These are phyloP conservation scores for Hipposideros armiger DNA, from an alignment of 2,113 vertebrate species.

Conservation along the genomic window DNA sequence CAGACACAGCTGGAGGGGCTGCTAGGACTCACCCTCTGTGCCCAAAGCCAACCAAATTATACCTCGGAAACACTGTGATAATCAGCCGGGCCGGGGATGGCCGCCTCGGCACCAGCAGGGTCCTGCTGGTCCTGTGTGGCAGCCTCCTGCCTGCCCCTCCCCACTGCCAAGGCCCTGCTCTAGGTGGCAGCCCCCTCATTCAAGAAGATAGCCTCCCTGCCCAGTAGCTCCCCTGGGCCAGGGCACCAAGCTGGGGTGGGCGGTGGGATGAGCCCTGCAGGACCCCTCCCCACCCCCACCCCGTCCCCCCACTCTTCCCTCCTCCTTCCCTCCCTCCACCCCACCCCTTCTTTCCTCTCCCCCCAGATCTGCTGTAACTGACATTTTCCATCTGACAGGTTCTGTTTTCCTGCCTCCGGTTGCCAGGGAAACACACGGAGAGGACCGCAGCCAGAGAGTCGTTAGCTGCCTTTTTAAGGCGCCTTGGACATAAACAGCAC, in stretches of 20 bases:
- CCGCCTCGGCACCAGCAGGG: neutral
- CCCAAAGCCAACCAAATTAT: neutral
- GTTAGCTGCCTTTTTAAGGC: constrained; percentile 71
- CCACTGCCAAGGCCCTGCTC: neutral
- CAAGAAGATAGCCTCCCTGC: neutral
- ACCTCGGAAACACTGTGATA: neutral
- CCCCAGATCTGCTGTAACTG: constrained; percentile 70
- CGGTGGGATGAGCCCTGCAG: neutral
- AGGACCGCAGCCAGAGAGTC: constrained; percentile 68
- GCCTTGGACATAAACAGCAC: constrained; percentile 64
- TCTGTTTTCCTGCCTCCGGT: constrained; percentile 79
- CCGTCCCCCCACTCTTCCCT: neutral
- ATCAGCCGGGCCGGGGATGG: neutral
- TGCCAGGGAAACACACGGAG: constrained; percentile 78
- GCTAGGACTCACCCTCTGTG: accelerated
- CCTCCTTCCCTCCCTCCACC: neutral
- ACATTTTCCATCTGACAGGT: constrained; percentile 83
- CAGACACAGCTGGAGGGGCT: neutral
- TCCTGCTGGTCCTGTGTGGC: neutral
- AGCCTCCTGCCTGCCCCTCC: neutral
- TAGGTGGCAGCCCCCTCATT: neutral
- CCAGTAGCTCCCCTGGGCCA: neutral
- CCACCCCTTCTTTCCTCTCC: neutral
- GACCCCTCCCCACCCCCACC: too few species aligned
- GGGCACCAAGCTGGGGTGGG: neutral